Evolutionary conservation across 2,888 invertebrate genomes (phyloP).

Genomic region (Drosophila anomelani): DNA sequence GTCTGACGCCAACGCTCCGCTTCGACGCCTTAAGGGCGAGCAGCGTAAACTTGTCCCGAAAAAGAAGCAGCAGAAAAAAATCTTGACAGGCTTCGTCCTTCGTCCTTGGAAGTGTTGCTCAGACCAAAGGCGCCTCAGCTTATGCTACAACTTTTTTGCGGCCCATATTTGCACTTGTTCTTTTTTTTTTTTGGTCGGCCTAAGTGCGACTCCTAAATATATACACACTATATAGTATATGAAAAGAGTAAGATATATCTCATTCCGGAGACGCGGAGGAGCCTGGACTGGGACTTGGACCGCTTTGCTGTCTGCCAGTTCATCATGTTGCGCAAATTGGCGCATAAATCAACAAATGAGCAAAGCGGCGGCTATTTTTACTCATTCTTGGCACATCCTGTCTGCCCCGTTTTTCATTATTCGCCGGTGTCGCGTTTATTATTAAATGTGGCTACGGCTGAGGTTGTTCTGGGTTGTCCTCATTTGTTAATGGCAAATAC

Average conservation of each 20-base stretch:
- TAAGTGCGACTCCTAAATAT: constrained; percentile 32
- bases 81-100: constrained; percentile 55
- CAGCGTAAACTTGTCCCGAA: constrained; percentile 46
- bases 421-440: constrained; percentile 36
- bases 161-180: constrained; percentile 37
- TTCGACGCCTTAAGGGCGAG: constrained; percentile 39
- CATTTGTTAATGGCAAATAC: constrained; percentile 29
- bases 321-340: constrained; percentile 73
- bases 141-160: constrained; percentile 59
- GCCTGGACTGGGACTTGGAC: constrained; percentile 9
- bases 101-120: constrained; percentile 49
- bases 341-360: constrained; percentile 70
- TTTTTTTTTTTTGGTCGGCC: constrained; percentile 28
- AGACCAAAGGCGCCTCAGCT: constrained; percentile 54
- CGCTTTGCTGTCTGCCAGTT: constrained; percentile 38
- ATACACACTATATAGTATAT: constrained; percentile 13
- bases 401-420: constrained; percentile 52
- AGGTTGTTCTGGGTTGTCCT: neutral
- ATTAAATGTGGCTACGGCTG: constrained; percentile 39
- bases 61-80: constrained; percentile 18
- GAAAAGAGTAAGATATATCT: constrained; percentile 30
- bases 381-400: constrained; percentile 40
- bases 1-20: constrained; percentile 35
- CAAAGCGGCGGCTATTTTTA: constrained; percentile 55
- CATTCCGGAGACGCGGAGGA: constrained; percentile 30